Base-by-base conservation (phyloP, 1,140 invertebrate species). In the Calephelis nemesis region DNA sequence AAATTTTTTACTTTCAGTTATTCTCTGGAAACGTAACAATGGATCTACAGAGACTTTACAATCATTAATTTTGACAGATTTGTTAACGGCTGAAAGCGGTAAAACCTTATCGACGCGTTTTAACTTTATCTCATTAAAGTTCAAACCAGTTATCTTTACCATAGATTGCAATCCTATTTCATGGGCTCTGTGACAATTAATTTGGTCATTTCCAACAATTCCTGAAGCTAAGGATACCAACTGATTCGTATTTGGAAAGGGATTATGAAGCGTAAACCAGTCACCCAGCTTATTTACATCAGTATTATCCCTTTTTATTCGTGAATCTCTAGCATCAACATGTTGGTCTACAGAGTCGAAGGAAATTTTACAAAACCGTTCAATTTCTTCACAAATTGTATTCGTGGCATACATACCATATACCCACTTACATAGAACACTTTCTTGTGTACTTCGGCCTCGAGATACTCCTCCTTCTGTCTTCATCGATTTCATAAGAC, bases 11-110 rank as follows among this genome's bases (percentile, higher is more conserved):
- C 63, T 77, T 48, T 72, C 73, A 71, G 62, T 77, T 69, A 89
- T 89, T 73, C 85, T 72, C 68, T 88, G 85, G 73, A 90, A 88
- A 5, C 89, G 74, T 73, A 87, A 72, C 40, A 87, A 63, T 74
- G 84, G 85, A 73, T 88, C 79, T 39, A 91, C 60, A 50, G 78
- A 12, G 60, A 88, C 74, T 72, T 75, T 81, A 66, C 73, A 68
- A 72, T 86, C 71, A 68, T 84, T 70, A 47, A 78, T 69, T 65
- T 72, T 78, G 13, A 78, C 64, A 73, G 76, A 69, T 65, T 77
- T 76, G 75, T 80, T 78, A 42, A 82, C 63, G 13, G 48, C 42
- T 15, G 68, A 79, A 70, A 80, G 65, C 40, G 83, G 74, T 9
- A 80, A 12, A 45, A 81, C 77, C 45, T 75, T 74, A 49, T 78